Base-by-base conservation (phyloP, 2,888 invertebrate genomes). In the Caenorhabditis zanzibari region DNA sequence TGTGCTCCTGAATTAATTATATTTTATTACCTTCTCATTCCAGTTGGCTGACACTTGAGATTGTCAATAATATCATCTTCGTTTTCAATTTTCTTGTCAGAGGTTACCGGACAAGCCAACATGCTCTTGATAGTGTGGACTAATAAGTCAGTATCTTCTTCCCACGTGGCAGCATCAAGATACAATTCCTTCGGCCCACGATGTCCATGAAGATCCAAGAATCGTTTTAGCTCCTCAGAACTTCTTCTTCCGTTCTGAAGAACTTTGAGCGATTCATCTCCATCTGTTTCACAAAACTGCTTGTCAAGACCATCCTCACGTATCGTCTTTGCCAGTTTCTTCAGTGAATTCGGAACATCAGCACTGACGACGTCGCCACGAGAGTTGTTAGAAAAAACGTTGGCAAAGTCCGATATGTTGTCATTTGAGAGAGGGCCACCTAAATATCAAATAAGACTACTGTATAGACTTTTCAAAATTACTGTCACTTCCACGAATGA, bases 131-230 rank as follows among this genome's bases (percentile, higher is more conserved):
- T 93, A 58, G 95, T 94, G 82, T 93, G 93, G 88, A 95, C 94
- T 63, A 96, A 93, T 16, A 94, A 93, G 64, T 94, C 93, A 0
- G 95, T 95, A 19, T 95, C 94, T 85, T 95, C 93, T 32, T 93
- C 94, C 96, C 96, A 96, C 0, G 95, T 94, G 82, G 94, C 94
- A 0, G 95, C 94, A 5, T 93, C 92, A 7, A 95, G 90, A 90
- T 95, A 95, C 88, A 96, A 94, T 95, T 96, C 90, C 64, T 88
- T 82, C 10, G 88, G 82, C 28, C 91, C 90, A 6, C 90, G 94
- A 92, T 96, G 95, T 0, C 96, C 96, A 89, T 96, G 95, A 68
- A 94, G 93, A 19, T 94, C 92, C 74, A 96, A 92, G 91, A 96
- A 96, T 5, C 93, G 90, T 0, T 93, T 90, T 28, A 95, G 94